Percentiles rank a stretch among this genome's conserved stretches.
These are phyloP conservation scores for Oegoconia quadripuncta DNA, from an alignment of 2,888 invertebrate genomes.

Conservation along the genomic window DNA sequence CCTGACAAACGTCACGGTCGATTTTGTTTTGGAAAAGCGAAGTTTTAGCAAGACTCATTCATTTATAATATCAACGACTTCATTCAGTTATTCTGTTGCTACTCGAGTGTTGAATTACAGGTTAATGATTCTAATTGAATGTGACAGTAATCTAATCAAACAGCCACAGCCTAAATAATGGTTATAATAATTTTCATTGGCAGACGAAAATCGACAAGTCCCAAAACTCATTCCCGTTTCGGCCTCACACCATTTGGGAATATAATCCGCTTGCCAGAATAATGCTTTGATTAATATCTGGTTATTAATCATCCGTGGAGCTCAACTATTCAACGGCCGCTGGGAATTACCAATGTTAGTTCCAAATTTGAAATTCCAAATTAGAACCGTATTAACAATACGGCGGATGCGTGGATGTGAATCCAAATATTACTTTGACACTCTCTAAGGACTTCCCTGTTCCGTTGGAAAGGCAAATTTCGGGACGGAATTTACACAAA, in stretches of 20 bases:
- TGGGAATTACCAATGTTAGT: slow-evolving; percentile 57
- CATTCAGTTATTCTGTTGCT: too few species aligned
- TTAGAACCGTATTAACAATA: slow-evolving; percentile 58
- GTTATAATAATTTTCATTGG: slow-evolving; percentile 7
- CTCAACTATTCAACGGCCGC: slow-evolving; percentile 63
- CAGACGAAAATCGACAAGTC: slow-evolving; percentile 21
- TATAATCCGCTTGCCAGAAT: slow-evolving; percentile 42
- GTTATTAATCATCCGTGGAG: slow-evolving; percentile 60
- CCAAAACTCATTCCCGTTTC: slow-evolving; percentile 23
- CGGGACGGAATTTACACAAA: not conserved
- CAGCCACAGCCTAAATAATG: not conserved
- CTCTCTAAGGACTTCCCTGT: slow-evolving; percentile 13
- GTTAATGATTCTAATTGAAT: too few species aligned
- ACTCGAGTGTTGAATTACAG: too few species aligned
- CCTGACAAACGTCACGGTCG: too few species aligned
- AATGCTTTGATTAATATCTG: slow-evolving; percentile 64
- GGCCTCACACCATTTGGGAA: slow-evolving; percentile 29
- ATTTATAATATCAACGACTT: too few species aligned
- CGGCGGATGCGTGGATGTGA: slow-evolving; percentile 39
- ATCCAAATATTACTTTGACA: slow-evolving; percentile 30
- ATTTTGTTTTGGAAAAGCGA: too few species aligned
- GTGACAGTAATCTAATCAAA: slow-evolving; percentile 1
- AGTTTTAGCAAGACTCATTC: too few species aligned
- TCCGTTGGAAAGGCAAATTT: slow-evolving; percentile 4
- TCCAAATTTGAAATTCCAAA: slow-evolving; percentile 56